phyloP scores from a whole-genome alignment of 2,113 vertebrate genomes.

The Oreocharis arfaki region DNA sequence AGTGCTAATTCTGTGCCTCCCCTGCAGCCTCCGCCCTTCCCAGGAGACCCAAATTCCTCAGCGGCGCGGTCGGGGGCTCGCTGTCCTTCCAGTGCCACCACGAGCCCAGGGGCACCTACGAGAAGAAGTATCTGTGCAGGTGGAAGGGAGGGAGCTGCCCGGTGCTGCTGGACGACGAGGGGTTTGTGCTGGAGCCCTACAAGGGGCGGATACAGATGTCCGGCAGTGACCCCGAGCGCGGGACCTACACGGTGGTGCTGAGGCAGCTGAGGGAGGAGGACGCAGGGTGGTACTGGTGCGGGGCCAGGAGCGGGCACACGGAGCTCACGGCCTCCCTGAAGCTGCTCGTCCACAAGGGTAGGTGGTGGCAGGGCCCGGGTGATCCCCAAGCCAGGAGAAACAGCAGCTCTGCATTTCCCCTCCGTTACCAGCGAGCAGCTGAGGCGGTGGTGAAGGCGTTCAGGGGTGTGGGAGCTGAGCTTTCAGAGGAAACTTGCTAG shows the following conservation, averaged over 20 bases:
- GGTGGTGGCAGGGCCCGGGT: neutral
- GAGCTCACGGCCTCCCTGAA: conserved; percentile 1
- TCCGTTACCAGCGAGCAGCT: neutral
- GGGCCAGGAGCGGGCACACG: neutral
- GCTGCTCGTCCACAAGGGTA: conserved; percentile 26
- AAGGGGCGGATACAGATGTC: neutral
- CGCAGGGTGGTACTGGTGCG: conserved; percentile 51
- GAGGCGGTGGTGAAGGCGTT: neutral
- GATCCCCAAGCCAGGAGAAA: neutral
- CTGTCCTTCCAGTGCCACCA: neutral
- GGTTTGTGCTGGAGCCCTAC: conserved; percentile 1
- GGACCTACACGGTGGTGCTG: neutral
- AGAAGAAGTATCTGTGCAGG: conserved; percentile 21
- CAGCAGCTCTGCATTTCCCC: rapidly evolving
- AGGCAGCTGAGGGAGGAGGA: conserved; percentile 17
- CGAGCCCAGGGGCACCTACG: neutral
- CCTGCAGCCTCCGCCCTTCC: neutral
- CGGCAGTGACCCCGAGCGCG: rapidly evolving
- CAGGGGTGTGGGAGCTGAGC: neutral
- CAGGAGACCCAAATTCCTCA: neutral
- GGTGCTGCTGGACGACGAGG: neutral
- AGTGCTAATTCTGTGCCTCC: neutral
- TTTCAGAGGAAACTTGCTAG: neutral
- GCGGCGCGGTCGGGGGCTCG: neutral
- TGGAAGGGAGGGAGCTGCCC: neutral